These are phyloP conservation scores for Dicycla oo DNA, from an alignment of 2,888 invertebrate genomes.

Conservation along the genomic window DNA sequence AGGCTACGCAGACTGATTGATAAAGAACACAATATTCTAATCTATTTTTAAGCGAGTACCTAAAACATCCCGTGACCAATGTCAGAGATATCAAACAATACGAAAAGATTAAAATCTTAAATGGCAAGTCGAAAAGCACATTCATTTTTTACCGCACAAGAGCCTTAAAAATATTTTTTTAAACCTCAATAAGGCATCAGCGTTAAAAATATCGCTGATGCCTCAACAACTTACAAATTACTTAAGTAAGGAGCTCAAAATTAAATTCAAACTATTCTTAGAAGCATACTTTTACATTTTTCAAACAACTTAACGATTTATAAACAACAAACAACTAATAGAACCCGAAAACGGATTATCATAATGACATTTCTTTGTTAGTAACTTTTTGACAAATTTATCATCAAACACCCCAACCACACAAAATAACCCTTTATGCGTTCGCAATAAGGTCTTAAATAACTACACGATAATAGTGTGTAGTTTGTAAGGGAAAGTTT, in stretches of 20 bases:
- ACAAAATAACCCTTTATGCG: conserved; percentile 21
- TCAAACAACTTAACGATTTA: conserved; percentile 60
- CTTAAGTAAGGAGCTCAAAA: conserved; percentile 50
- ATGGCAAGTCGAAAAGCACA: conserved; percentile 19
- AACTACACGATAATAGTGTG: not conserved
- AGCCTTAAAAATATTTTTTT: not conserved
- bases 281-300: conserved; percentile 55
- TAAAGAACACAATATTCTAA: not conserved
- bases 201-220: conserved; percentile 11
- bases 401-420: not conserved
- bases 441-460: not conserved
- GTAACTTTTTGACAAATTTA: conserved; percentile 38
- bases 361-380: conserved; percentile 84
- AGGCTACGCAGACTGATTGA: no score
- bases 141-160: conserved; percentile 21
- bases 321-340: conserved; percentile 75
- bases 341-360: conserved; percentile 81
- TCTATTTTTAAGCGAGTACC: not conserved
- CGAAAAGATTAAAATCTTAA: conserved; percentile 22
- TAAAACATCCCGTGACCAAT: conserved; percentile 16
- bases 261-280: conserved; percentile 48
- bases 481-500: conserved; percentile 36
- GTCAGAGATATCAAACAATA: conserved; percentile 23
- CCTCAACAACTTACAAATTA: conserved; percentile 44
- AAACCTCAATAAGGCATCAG: not conserved